A percentile compares a stretch with the other conserved stretches of the same genome.
Conservation (phyloP, 2,113 vertebrate species). For the Lagopus leucura region DNA sequence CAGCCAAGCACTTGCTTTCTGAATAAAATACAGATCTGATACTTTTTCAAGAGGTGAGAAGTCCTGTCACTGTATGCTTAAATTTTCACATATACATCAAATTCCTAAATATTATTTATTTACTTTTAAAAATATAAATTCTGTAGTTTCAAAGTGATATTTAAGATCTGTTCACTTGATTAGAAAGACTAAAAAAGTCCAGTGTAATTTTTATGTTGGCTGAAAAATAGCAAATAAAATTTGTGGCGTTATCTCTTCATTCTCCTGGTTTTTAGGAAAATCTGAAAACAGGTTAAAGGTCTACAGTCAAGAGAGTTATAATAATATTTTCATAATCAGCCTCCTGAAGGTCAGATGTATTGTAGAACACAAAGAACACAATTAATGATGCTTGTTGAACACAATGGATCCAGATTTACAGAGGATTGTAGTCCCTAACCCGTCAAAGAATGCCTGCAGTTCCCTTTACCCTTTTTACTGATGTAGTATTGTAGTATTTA, state of each 20-base stretch:
- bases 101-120: background rate
- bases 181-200: background rate
- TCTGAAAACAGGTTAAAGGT: background rate
- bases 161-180: slow-evolving; percentile 11
- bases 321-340: background rate
- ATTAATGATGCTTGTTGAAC: slow-evolving; percentile 53
- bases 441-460: slow-evolving; percentile 8
- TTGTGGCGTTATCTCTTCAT: background rate
- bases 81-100: background rate
- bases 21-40: slow-evolving; percentile 4
- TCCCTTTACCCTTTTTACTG: slow-evolving; percentile 43
- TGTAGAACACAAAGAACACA: background rate
- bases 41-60: slow-evolving; percentile 2
- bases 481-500: background rate
- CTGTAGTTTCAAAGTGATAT: slow-evolving; percentile 8
- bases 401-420: slow-evolving; percentile 36
- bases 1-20: slow-evolving; percentile 25
- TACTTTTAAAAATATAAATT: slow-evolving; percentile 15
- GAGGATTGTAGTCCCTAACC: slow-evolving; percentile 18
- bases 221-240: background rate
- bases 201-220: background rate
- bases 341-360: background rate
- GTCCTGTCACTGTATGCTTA: background rate
- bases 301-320: background rate
- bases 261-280: background rate